Evolutionary conservation across 2,113 vertebrate genomes (phyloP).

Genomic region (Phyllostomus discolor): DNA sequence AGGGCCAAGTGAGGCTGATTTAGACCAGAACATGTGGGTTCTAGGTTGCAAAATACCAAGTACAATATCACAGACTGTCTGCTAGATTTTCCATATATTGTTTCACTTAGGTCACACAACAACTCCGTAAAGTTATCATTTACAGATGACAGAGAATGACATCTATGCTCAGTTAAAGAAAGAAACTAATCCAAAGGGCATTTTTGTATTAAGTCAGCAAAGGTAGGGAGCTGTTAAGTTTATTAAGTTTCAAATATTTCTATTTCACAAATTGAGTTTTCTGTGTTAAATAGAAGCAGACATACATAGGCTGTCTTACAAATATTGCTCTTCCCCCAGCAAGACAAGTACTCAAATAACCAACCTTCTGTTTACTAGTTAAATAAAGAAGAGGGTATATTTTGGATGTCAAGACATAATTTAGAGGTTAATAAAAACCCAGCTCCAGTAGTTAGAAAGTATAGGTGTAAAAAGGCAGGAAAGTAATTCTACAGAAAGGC

Average conservation of each 20-base stretch:
- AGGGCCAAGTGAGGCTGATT: not conserved
- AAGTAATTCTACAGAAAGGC: not conserved
- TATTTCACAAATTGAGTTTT: not conserved
- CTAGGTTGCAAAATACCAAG: not conserved
- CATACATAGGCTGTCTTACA: not conserved
- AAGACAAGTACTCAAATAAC: not conserved
- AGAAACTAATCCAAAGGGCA: not conserved
- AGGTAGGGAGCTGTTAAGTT: not conserved
- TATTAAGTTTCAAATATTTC: not conserved
- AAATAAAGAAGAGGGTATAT: not conserved
- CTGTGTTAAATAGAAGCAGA: not conserved
- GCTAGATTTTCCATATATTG: not conserved
- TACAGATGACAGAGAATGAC: not conserved
- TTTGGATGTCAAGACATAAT: not conserved
- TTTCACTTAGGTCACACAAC: not conserved
- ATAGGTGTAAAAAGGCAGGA: not conserved
- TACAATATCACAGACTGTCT: not conserved
- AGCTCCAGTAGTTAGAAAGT: not conserved
- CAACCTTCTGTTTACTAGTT: not conserved
- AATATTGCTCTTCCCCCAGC: not conserved
- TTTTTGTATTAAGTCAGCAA: not conserved
- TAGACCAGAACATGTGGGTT: not conserved
- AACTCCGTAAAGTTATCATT: not conserved
- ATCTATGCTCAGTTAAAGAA: not conserved
- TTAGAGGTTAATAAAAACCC: not conserved